Conservation (phyloP, 2,113 vertebrate species). For the Carassius auratus region DNA sequence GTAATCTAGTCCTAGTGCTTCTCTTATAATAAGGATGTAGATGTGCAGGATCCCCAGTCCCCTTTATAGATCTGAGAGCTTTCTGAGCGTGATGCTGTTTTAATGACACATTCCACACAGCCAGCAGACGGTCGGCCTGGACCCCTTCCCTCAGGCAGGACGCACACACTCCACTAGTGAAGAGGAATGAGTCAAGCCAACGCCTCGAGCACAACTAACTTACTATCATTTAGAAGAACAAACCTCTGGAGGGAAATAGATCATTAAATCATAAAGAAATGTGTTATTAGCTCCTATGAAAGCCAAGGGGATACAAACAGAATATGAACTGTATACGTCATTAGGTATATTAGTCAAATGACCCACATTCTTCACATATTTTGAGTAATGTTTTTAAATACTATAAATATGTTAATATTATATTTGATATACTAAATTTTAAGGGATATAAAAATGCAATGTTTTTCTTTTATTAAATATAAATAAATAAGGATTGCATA, state of each 20-base stretch:
- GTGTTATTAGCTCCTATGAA: not conserved
- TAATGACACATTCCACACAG: slow-evolving; percentile 33
- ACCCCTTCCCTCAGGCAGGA: slow-evolving; percentile 4
- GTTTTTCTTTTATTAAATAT: no score
- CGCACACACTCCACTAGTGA: not conserved
- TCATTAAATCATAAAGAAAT: not conserved
- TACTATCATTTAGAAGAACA: not conserved
- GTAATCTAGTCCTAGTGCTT: not conserved
- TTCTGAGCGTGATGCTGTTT: slow-evolving; percentile 17
- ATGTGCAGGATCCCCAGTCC: not conserved
- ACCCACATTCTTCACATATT: not conserved
- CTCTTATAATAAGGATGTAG: slow-evolving; percentile 1
- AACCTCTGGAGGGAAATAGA: not conserved
- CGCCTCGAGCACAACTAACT: not conserved
- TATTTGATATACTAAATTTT: not conserved
- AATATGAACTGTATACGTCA: not conserved
- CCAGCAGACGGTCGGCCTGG: not conserved
- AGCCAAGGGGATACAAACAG: not conserved
- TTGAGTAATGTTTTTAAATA: not conserved
- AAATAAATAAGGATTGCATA: no score
- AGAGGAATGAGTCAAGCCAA: not conserved
- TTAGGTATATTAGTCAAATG: not conserved
- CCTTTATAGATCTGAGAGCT: slow-evolving; percentile 6
- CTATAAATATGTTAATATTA: not conserved
- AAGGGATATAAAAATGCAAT: not conserved